phyloP scores from a whole-genome alignment of 2,888 invertebrate species.

The Eupithecia abbreviata region DNA sequence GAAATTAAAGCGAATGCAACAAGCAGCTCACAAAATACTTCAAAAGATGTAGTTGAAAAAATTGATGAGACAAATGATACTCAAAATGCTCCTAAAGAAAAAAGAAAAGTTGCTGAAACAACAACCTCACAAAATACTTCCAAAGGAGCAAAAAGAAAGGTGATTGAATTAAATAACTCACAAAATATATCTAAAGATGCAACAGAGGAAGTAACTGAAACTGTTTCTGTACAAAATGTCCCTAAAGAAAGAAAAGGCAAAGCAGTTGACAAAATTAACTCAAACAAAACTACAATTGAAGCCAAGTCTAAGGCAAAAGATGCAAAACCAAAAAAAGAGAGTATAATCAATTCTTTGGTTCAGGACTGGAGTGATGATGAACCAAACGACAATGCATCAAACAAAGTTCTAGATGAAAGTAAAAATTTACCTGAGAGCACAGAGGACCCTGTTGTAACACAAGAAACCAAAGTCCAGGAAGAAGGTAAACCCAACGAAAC shows the following conservation, averaged over 20 bases:
- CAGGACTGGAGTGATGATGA: slow-evolving; percentile 82
- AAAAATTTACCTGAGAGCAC: slow-evolving; percentile 46
- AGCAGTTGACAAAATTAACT: slow-evolving; percentile 39
- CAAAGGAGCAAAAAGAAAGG: slow-evolving; percentile 37
- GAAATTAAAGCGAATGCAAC: slow-evolving; percentile 30
- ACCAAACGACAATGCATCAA: slow-evolving; percentile 48
- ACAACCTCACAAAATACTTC: slow-evolving; percentile 6
- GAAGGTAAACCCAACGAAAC: slow-evolving; percentile 16
- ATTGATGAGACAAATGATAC: slow-evolving; percentile 19
- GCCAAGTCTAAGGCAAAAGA: slow-evolving; percentile 10
- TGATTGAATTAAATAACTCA: slow-evolving; percentile 37
- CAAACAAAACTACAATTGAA: slow-evolving; percentile 25
- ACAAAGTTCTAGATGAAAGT: slow-evolving; percentile 37
- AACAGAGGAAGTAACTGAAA: slow-evolving; percentile 41
- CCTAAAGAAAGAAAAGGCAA: slow-evolving; percentile 34
- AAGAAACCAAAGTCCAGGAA: slow-evolving; percentile 46
- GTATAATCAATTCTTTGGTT: slow-evolving; percentile 80
- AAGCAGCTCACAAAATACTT: slow-evolving; percentile 6
- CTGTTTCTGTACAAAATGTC: slow-evolving; percentile 2
- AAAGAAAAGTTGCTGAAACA: slow-evolving; percentile 40
- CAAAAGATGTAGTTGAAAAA: slow-evolving; percentile 26
- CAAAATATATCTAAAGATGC: slow-evolving; percentile 30
- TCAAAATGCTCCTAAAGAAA: slow-evolving; percentile 23
- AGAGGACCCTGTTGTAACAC: slow-evolving; percentile 47
- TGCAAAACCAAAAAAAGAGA: slow-evolving; percentile 51